Conservation (phyloP, 2,888 invertebrate genomes). For the Bugula neritina region DNA sequence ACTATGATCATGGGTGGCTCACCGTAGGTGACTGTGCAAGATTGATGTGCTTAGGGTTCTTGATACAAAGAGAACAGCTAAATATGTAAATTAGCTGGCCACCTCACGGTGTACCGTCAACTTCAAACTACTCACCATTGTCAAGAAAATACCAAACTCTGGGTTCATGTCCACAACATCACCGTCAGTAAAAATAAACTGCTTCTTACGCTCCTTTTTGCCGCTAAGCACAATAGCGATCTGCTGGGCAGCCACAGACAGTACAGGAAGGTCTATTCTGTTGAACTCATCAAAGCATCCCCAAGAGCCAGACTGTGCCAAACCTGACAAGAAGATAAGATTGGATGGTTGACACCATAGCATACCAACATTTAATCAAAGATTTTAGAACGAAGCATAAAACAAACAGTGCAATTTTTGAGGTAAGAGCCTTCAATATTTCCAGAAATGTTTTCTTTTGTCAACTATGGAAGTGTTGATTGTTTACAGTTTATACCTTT, state of each 20-base stretch:
- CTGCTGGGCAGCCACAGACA: conserved; percentile 93
- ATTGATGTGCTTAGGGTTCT: too few relatives aligned
- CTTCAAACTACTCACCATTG: conserved; percentile 66
- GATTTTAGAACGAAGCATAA: too few relatives aligned
- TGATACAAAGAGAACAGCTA: too few relatives aligned
- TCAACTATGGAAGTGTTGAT: too few relatives aligned
- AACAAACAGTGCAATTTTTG: too few relatives aligned
- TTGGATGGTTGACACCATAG: too few relatives aligned
- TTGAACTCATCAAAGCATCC: conserved; percentile 56
- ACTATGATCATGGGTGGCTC: conserved; percentile 2
- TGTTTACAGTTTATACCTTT: conserved; percentile 41
- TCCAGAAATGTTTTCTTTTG: too few relatives aligned
- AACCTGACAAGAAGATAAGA: conserved; percentile 36
- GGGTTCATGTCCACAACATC: conserved; percentile 85
- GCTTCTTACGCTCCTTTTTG: conserved; percentile 85
- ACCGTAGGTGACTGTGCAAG: too few relatives aligned
- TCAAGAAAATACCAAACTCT: conserved; percentile 93
- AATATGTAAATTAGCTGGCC: too few relatives aligned
- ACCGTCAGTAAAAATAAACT: conserved; percentile 88
- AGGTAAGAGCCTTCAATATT: too few relatives aligned
- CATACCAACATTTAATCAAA: too few relatives aligned
- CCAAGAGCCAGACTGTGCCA: conserved; percentile 55
- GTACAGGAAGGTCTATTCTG: conserved; percentile 79
- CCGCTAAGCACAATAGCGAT: conserved; percentile 80
- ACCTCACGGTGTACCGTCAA: too few relatives aligned